Evolutionary conservation across 2,888 invertebrate genomes (phyloP), one percentile per base, ranked within the genome.

Genomic region (Hymenopus coronatus): DNA sequence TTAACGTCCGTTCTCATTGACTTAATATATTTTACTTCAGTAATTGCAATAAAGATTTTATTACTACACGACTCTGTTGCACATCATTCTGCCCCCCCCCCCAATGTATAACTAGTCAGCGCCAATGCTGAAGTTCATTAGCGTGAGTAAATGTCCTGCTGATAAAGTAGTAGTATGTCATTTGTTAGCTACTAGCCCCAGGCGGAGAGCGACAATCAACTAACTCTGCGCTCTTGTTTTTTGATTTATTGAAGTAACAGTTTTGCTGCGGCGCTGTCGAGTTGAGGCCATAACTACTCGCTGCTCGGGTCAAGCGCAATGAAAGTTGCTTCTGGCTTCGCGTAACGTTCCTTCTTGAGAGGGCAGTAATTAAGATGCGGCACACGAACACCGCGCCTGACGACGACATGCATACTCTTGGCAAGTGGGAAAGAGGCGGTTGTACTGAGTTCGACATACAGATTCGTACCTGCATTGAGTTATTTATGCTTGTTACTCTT

Each of bases 351-450:
- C 54, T 70, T 40, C 40, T 40, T 12, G 40, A 40, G 40, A 40
- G 40, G 40, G 40, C 54, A 70, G 54, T 84, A 84, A 86, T 86
- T 86, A 86, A 86, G 86, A 86, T 86, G 54, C 86, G n/a, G 81
- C 27, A 81, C 86, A 81, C 25, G 81, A 81, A 12, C 86, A 86
- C 28, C 28, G 81, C 54, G 81, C n/a, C 85, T 85, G 40, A 46
- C 70, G 86, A 81, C 86, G 81, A 81, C 86, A 86, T 54, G 86
- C 28, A 86, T 25, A 86, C 81, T 86, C 86, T 86, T 86, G 86
- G 86, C 86, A 86, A 86, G 86, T 81, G 54, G 81, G 81, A 86
- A 81, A 81, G 81, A 54, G 30, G 46, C 54, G 54, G 54, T 20
- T 70, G 25, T 70, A 70, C 54, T 70, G 54, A 70, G 20, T 70